Conservation (phyloP, 1,140 invertebrate species). For the Acromyrmex echinatior region DNA sequence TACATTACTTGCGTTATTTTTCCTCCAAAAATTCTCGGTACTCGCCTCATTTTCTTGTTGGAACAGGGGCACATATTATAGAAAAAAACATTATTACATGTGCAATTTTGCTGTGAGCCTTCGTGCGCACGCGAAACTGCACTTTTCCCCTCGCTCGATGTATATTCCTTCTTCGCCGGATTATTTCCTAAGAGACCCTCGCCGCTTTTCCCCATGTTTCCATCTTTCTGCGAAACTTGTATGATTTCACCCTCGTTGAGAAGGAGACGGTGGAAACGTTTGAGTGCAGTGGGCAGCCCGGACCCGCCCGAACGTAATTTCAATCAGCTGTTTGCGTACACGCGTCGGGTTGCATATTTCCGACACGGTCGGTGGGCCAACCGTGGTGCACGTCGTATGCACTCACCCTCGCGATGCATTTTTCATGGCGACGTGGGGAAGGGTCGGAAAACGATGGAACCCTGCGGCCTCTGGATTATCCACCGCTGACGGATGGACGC, state of each 20-base stretch:
- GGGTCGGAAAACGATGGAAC: slow-evolving; percentile 40
- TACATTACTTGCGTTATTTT: slow-evolving; percentile 15
- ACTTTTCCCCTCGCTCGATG: slow-evolving; percentile 21
- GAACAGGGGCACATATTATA: neutral
- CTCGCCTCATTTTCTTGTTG: neutral
- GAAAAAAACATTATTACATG: neutral
- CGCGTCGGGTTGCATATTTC: slow-evolving; percentile 56
- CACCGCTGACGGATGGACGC: slow-evolving; percentile 62
- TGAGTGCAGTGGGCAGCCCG: neutral
- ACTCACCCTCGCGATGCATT: slow-evolving; percentile 58
- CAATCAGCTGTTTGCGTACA: slow-evolving; percentile 75
- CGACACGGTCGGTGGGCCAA: slow-evolving; percentile 47
- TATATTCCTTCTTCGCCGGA: neutral
- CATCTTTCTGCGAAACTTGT: slow-evolving; percentile 41
- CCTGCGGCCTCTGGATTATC: slow-evolving; percentile 64
- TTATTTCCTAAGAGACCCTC: slow-evolving; percentile 30
- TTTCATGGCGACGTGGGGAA: slow-evolving; percentile 61
- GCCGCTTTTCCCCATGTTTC: neutral
- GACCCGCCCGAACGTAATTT: slow-evolving; percentile 62
- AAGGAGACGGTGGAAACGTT: neutral
- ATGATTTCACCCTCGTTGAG: slow-evolving; percentile 2
- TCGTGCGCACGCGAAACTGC: slow-evolving; percentile 33
- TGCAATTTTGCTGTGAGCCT: neutral
- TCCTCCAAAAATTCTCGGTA: neutral
- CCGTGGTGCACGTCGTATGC: slow-evolving; percentile 35